Conservation (phyloP, 2,888 invertebrate species). For the Gastracanthus pulcherrimus region DNA sequence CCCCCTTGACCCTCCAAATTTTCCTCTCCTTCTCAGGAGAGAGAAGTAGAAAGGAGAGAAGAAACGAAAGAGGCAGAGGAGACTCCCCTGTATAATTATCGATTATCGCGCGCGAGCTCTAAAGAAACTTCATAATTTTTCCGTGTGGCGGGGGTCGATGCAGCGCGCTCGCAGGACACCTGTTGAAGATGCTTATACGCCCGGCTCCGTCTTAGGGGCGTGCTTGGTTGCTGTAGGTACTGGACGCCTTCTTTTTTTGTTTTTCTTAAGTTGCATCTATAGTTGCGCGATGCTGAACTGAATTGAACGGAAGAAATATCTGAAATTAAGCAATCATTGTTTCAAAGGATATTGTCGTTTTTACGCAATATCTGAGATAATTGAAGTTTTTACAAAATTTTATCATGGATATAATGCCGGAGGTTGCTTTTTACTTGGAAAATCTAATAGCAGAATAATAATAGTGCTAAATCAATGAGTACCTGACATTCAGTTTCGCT, state of each 20-base stretch:
- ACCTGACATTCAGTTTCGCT: no score
- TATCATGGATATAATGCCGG: no score
- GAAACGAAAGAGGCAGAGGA: not conserved
- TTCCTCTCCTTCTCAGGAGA: conserved; percentile 47
- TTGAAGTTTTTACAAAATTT: no score
- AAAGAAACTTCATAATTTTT: conserved; percentile 65
- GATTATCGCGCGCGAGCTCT: conserved; percentile 64
- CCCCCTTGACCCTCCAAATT: conserved; percentile 55
- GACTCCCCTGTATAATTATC: conserved; percentile 66
- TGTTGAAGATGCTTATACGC: conserved; percentile 41
- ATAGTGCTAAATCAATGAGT: no score
- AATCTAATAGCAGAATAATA: no score
- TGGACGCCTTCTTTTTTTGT: not conserved
- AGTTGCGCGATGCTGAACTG: no score
- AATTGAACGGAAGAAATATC: no score
- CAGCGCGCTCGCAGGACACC: conserved; percentile 31
- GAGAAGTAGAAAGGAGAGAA: not conserved
- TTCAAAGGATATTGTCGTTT: no score
- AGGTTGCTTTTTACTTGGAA: no score
- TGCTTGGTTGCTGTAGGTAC: not conserved
- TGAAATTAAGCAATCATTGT: no score
- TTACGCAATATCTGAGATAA: no score
- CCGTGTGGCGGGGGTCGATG: not conserved
- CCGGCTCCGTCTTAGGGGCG: not conserved
- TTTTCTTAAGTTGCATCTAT: not conserved